Evolutionary conservation across 1,140 invertebrate genomes (phyloP).

Genomic region (Drosophila lacteicornis): DNA sequence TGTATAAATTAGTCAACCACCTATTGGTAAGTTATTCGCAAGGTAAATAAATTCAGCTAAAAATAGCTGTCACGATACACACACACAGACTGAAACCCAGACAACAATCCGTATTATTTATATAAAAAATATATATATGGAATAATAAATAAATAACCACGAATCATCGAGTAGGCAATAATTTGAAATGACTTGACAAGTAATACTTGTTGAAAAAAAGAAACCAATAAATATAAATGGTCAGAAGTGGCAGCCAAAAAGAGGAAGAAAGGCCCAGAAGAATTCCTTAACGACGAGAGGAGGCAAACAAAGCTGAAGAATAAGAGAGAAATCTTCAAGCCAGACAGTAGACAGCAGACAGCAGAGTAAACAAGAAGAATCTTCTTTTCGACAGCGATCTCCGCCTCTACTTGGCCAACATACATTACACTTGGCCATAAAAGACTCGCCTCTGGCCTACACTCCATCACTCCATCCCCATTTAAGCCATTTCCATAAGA

Average conservation of each 20-base stretch:
- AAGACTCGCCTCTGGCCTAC: conserved; percentile 41
- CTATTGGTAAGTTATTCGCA: not conserved
- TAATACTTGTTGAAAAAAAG: conserved; percentile 32
- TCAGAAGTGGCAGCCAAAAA: conserved; percentile 14
- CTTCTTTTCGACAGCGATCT: conserved; percentile 10
- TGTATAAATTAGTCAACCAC: conserved; percentile 3
- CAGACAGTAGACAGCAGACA: conserved; percentile 31
- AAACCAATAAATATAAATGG: conserved; percentile 35
- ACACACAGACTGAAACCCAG: conserved; percentile 14
- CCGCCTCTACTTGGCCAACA: conserved; percentile 30
- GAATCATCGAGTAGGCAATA: conserved; percentile 53
- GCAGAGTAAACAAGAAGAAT: conserved; percentile 44
- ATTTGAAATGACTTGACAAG: conserved; percentile 58
- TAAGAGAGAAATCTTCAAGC: conserved; percentile 44
- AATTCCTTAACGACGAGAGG: conserved; percentile 19
- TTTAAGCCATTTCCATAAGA: conserved; percentile 46
- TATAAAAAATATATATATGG: conserved; percentile 12
- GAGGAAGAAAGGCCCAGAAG: conserved; percentile 13
- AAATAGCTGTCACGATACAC: conserved; percentile 5
- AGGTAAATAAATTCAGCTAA: conserved; percentile 8
- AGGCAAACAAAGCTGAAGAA: conserved; percentile 26
- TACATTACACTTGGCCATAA: conserved; percentile 44
- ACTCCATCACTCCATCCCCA: conserved; percentile 28
- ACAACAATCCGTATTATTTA: conserved; percentile 28
- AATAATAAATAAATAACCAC: conserved; percentile 45